A percentile compares a stretch with the other conserved stretches of the same genome.
Evolutionary conservation across 2,113 vertebrate genomes (phyloP).

Genomic region (Mobula birostris): DNA sequence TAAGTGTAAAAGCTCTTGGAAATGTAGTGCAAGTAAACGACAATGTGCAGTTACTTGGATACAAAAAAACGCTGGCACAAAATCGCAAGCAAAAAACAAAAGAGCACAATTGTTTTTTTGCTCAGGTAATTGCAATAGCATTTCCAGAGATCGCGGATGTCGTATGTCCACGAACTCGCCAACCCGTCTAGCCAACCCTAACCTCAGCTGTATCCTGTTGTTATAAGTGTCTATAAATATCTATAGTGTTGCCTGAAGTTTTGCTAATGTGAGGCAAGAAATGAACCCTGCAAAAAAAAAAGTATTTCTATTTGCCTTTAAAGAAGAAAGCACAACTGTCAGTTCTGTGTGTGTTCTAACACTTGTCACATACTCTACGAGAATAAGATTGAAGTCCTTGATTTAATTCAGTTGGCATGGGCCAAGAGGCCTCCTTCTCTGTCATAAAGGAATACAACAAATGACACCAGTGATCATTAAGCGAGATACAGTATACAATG

Average conservation of each 20-base stretch:
- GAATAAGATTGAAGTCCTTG: background rate
- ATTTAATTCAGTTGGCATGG: background rate
- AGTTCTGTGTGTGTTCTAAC: background rate
- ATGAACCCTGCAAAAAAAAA: background rate
- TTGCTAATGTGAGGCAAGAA: background rate
- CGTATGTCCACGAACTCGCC: background rate
- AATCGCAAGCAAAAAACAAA: background rate
- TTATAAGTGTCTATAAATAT: background rate
- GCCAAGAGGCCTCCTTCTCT: too few species aligned
- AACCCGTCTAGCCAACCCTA: background rate
- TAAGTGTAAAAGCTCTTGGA: too few species aligned
- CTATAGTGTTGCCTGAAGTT: background rate
- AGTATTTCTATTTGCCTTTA: background rate
- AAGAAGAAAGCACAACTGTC: background rate
- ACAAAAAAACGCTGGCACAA: background rate
- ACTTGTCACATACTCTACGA: background rate
- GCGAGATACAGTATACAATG: background rate
- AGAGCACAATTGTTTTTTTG: background rate
- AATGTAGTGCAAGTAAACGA: too few species aligned
- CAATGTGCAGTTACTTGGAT: background rate
- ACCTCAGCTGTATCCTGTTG: background rate
- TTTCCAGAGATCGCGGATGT: background rate
- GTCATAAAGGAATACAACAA: background rate
- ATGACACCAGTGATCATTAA: background rate
- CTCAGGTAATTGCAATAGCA: background rate